A percentile compares a stretch with the other conserved stretches of the same genome.
These are phyloP conservation scores for Tortrix viridana DNA, from an alignment of 2,888 invertebrate species.

Conservation along the genomic window DNA sequence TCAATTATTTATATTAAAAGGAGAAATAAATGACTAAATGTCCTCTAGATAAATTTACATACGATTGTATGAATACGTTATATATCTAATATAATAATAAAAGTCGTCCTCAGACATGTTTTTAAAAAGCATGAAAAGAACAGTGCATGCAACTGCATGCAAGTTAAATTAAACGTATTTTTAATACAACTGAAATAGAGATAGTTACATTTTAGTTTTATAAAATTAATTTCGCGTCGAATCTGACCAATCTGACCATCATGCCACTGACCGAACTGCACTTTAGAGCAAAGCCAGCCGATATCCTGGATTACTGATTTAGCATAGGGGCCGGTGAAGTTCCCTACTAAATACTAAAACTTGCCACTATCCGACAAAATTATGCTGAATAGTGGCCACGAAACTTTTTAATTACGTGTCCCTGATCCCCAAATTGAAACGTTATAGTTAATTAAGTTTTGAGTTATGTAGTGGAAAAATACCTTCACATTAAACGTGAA, in stretches of 20 bases:
- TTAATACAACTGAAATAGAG: no score
- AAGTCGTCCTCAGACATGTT: no score
- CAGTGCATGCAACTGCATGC: no score
- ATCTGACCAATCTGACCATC: conserved; percentile 7
- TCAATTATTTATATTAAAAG: not conserved
- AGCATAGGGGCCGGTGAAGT: conserved; percentile 25
- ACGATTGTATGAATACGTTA: no score
- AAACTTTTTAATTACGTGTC: conserved; percentile 32
- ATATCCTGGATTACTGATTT: conserved; percentile 27
- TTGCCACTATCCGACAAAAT: conserved; percentile 22
- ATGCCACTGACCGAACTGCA: conserved; percentile 21
- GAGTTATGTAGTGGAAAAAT: no score
- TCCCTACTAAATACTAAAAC: conserved; percentile 36
- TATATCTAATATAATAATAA: no score
- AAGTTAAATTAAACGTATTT: no score
- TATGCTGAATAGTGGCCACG: conserved; percentile 30
- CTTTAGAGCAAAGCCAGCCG: conserved; percentile 26
- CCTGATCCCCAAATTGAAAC: conserved; percentile 21
- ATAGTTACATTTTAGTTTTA: not conserved
- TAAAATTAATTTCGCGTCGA: conserved; percentile 2
- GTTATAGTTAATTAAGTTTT: not conserved
- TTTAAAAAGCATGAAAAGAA: no score
- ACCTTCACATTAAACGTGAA: no score
- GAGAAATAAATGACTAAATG: no score
- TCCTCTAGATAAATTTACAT: no score